phyloP scores from a whole-genome alignment of 2,113 vertebrate genomes.

The Sinosuthora webbiana region DNA sequence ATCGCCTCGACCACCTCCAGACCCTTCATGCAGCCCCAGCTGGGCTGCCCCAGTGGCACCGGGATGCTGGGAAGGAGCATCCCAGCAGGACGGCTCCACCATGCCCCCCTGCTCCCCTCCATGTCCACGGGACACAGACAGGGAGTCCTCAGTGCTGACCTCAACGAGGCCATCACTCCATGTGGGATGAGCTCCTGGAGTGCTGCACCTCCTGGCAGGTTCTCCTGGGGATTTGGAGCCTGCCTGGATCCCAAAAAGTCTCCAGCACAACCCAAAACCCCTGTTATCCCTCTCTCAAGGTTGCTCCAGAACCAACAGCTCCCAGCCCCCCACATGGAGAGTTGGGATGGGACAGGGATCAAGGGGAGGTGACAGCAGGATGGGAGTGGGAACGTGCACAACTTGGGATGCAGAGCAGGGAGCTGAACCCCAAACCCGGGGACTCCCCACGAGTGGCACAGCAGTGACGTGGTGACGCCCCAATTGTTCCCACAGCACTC shows the following conservation, averaged over 20 bases:
- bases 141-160: background rate
- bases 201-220: background rate
- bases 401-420: background rate
- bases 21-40: background rate
- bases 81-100: background rate
- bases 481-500: fast-evolving
- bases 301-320: background rate
- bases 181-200: background rate
- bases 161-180: fast-evolving
- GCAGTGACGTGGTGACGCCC: fast-evolving
- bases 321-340: fast-evolving
- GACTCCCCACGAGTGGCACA: fast-evolving
- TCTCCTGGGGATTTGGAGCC: background rate
- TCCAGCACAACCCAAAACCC: fast-evolving
- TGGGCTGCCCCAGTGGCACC: background rate
- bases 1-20: fast-evolving
- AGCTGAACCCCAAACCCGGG: background rate
- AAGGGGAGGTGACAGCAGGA: fast-evolving
- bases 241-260: background rate
- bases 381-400: fast-evolving
- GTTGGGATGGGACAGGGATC: background rate
- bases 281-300: fast-evolving
- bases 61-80: background rate
- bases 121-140: fast-evolving
- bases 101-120: fast-evolving